Base-by-base conservation (phyloP, 2,113 vertebrate species). In the Alectura lathami region DNA sequence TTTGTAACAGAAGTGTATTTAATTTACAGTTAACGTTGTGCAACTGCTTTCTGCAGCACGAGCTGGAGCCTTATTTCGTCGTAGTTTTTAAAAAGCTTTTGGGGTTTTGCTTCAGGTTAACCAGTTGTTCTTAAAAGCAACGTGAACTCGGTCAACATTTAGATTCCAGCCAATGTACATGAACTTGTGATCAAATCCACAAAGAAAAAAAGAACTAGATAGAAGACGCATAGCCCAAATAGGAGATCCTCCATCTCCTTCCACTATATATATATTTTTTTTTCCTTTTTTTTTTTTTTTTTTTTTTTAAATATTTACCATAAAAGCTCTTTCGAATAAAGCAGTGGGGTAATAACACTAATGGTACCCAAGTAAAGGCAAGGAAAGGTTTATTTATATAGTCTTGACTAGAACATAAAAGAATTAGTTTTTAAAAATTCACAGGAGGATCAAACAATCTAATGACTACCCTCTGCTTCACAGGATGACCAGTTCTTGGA, bases 31-130 rank as follows among this genome's bases (percentile, higher is more conserved):
- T 77, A 81, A 79, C 24, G 54, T 3, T 40, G 18, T 69, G 0
- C 21, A 87, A 45, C 32, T 22, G 50, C 74, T 22, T 83, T 83
- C 38, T 3, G 8, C 3, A 80, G 42, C 67, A 48, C 9, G 62
- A 91, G 42, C 27, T 69, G 34, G 14, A 75, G 34, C 6, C 7
- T 43, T 60, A 16, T 69, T 64, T 48, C 47, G 79, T 5, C 48
- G 4, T 2, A 73, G 21, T 27, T 57, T 83, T 11, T 42, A 50
- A 85, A 86, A 75, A 76, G 9, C 20, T 76, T 80, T 53, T 7
- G 40, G n/a, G 75, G 29, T 88, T 94, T 95, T 70, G 70, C 47
- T 59, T 86, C 68, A 90, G 79, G 83, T 93, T 77, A 91, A 86
- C 50, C 36, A 91, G 42, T 62, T 59, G 29, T 67, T 86, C 95